phyloP scores from a whole-genome alignment of 2,888 invertebrate genomes.

The Barypeithes pellucidus region DNA sequence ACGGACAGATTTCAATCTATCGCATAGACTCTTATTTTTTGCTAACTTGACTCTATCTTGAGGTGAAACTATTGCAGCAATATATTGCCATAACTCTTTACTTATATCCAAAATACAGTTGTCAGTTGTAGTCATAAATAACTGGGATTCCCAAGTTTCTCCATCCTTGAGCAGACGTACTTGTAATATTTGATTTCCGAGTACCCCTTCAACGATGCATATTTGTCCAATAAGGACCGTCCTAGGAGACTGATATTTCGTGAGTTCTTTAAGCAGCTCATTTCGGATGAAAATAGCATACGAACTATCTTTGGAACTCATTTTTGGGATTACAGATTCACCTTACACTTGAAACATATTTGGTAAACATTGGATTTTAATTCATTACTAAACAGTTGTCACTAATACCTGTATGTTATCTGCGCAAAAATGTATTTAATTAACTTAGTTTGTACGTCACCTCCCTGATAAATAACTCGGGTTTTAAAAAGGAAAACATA shows the following conservation, averaged over 20 bases:
- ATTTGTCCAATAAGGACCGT: constrained; percentile 67
- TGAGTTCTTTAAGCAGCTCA: constrained; percentile 59
- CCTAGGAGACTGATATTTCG: constrained; percentile 58
- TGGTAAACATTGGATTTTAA: constrained; percentile 41
- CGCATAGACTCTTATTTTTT: constrained; percentile 69
- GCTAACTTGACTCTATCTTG: constrained; percentile 73
- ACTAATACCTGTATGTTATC: constrained; percentile 30
- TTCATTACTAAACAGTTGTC: constrained; percentile 4
- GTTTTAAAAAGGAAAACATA: constrained; percentile 48
- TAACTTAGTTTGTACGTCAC: constrained; percentile 22
- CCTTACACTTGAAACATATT: constrained; percentile 42
- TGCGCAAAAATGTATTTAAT: constrained; percentile 4
- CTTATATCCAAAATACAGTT: constrained; percentile 62
- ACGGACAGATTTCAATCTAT: constrained; percentile 68
- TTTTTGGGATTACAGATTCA: constrained; percentile 50
- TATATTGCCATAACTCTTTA: constrained; percentile 71
- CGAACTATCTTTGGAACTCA: constrained; percentile 60
- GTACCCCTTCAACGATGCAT: constrained; percentile 64
- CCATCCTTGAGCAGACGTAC: constrained; percentile 66
- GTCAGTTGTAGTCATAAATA: constrained; percentile 60
- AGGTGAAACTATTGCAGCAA: constrained; percentile 72
- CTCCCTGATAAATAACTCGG: constrained; percentile 15
- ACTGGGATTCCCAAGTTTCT: constrained; percentile 66
- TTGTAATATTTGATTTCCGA: constrained; percentile 57
- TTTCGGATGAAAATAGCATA: constrained; percentile 64